phyloP scores from a whole-genome alignment of 2,888 invertebrate species.

The Periphyllus acericola region DNA sequence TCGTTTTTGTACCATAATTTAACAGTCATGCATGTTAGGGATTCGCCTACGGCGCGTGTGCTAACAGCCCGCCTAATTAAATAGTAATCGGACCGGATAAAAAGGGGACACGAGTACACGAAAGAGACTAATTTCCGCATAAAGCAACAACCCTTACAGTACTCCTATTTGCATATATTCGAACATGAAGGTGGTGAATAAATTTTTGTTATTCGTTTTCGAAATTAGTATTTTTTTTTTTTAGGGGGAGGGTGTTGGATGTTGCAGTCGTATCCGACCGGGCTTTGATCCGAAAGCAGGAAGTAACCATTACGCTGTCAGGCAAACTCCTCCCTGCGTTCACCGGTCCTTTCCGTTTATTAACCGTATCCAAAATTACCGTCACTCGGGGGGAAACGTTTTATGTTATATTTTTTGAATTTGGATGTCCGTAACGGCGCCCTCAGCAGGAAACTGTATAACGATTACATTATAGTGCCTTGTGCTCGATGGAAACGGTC shows the following conservation, averaged over 20 bases:
- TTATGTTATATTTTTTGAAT: slow-evolving; percentile 25
- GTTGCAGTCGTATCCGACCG: background rate
- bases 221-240: slow-evolving; percentile 45
- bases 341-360: slow-evolving; percentile 28
- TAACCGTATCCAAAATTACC: slow-evolving; percentile 50
- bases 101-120: background rate
- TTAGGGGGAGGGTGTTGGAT: background rate
- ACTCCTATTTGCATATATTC: slow-evolving; percentile 10
- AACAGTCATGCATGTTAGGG: background rate
- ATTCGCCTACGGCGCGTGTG: background rate
- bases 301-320: slow-evolving; percentile 49
- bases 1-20: slow-evolving; percentile 18
- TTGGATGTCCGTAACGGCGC: slow-evolving; percentile 45
- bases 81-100: slow-evolving; percentile 50
- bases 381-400: slow-evolving; percentile 12
- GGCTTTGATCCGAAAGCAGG: background rate
- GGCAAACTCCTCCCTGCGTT: slow-evolving; percentile 30
- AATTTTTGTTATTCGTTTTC: slow-evolving; percentile 7
- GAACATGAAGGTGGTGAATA: background rate
- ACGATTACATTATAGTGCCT: background rate
- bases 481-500: slow-evolving; percentile 26
- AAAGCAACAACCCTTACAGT: slow-evolving; percentile 19
- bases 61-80: slow-evolving; percentile 9
- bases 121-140: slow-evolving; percentile 33
- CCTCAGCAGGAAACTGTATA: slow-evolving; percentile 52